Conservation (phyloP, 2,797 vertebrate species). For the Hafferia zeledoni region DNA sequence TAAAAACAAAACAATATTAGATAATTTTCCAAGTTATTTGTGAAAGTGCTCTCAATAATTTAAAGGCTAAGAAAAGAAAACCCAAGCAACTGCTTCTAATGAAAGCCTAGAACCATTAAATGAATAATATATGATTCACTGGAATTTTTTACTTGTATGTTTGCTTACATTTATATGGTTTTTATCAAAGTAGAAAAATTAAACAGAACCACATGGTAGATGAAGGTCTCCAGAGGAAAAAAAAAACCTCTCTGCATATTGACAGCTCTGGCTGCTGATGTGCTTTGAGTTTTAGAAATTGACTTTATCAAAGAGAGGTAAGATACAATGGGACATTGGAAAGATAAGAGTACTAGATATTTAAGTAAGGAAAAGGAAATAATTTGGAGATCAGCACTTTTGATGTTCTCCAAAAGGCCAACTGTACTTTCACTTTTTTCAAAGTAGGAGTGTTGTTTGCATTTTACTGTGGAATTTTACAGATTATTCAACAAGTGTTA, state of each 20-base stretch:
- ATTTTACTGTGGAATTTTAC: background rate
- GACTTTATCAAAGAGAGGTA: background rate
- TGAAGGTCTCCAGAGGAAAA: background rate
- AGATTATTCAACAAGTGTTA: background rate
- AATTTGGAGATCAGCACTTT: background rate
- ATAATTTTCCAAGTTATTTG: background rate
- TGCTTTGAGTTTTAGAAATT: background rate
- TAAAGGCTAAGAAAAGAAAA: background rate
- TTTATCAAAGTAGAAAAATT: background rate
- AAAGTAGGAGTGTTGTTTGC: background rate
- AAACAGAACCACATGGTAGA: background rate
- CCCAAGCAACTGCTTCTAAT: background rate
- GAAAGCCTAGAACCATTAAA: background rate
- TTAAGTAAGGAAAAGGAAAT: background rate
- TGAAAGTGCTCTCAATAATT: background rate
- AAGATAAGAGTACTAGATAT: background rate
- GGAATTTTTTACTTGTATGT: background rate
- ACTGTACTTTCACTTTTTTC: background rate
- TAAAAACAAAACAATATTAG: background rate
- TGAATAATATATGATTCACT: background rate
- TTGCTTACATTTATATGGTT: background rate
- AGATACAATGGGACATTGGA: fast-evolving
- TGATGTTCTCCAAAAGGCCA: background rate
- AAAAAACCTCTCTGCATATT: background rate
- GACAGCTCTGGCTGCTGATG: background rate